phyloP scores from a whole-genome alignment of 2,888 invertebrate species.

The Plagodis dolabraria region DNA sequence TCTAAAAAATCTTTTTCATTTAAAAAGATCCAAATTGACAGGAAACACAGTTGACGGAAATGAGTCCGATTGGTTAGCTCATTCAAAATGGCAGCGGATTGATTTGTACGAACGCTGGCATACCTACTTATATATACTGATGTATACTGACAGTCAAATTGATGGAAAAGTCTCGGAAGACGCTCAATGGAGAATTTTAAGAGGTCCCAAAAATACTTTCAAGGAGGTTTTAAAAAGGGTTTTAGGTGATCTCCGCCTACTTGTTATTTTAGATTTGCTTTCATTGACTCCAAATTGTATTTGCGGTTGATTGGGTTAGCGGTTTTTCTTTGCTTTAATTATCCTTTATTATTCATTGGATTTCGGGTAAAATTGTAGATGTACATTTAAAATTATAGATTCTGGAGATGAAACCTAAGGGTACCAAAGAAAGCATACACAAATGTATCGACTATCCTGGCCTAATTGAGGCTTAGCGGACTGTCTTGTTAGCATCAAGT shows the following conservation, averaged over 20 bases:
- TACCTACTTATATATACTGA: slow-evolving; percentile 1
- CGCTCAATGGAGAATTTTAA: neutral
- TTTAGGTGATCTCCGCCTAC: neutral
- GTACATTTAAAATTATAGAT: too few relatives aligned
- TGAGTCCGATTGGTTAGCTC: slow-evolving; percentile 19
- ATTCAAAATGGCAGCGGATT: slow-evolving; percentile 4
- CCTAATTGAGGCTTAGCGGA: too few relatives aligned
- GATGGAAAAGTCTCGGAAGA: slow-evolving; percentile 12
- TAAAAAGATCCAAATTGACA: slow-evolving; percentile 22
- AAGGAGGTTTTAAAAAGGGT: neutral
- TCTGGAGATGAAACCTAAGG: too few relatives aligned
- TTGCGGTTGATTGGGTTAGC: too few relatives aligned
- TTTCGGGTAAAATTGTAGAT: too few relatives aligned
- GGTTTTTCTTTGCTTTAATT: too few relatives aligned
- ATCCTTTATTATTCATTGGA: too few relatives aligned
- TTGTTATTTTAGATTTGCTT: neutral
- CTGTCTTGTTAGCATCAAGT: too few relatives aligned
- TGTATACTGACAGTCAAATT: slow-evolving; percentile 20
- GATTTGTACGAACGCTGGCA: slow-evolving; percentile 8
- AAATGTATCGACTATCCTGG: too few relatives aligned
- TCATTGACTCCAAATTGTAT: too few relatives aligned
- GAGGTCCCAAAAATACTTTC: neutral
- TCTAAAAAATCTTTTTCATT: slow-evolving; percentile 3
- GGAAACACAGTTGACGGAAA: slow-evolving; percentile 24
- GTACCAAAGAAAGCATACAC: too few relatives aligned